Evolutionary conservation across 2,797 vertebrate genomes (phyloP).

Genomic region (Sarcoramphus papa): DNA sequence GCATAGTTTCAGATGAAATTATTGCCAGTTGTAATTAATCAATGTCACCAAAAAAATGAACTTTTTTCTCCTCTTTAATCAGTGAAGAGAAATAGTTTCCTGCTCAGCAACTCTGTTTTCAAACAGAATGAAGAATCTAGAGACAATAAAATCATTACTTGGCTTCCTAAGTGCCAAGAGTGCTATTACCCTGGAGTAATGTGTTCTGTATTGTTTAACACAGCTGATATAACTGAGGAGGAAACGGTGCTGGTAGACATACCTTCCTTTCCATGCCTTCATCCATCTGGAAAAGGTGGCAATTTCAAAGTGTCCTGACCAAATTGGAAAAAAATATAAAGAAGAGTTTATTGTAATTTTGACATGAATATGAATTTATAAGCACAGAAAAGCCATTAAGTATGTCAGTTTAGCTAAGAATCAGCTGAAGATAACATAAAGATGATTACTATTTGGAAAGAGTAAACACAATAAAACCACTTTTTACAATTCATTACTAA

Average conservation of each 20-base stretch:
- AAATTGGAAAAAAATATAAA: neutral
- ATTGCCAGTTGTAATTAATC: neutral
- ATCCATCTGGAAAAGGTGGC: neutral
- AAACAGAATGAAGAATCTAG: neutral
- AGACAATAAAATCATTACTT: neutral
- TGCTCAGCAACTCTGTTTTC: neutral
- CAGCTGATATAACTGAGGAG: neutral
- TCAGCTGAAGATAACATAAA: neutral
- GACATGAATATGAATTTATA: neutral
- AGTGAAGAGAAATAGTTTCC: neutral
- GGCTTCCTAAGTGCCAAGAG: neutral
- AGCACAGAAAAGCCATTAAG: neutral
- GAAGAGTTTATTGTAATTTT: neutral
- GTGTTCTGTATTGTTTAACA: neutral
- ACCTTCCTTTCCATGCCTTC: neutral
- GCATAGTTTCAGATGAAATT: neutral
- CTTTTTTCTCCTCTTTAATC: neutral
- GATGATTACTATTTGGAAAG: neutral
- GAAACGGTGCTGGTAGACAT: neutral
- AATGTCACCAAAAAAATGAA: neutral
- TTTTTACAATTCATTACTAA: neutral
- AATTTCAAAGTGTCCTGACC: neutral
- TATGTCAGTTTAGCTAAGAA: neutral
- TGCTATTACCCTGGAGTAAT: neutral
- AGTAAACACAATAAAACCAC: neutral